phyloP scores from a whole-genome alignment of 2,113 vertebrate species.

The Etheostoma cragini region DNA sequence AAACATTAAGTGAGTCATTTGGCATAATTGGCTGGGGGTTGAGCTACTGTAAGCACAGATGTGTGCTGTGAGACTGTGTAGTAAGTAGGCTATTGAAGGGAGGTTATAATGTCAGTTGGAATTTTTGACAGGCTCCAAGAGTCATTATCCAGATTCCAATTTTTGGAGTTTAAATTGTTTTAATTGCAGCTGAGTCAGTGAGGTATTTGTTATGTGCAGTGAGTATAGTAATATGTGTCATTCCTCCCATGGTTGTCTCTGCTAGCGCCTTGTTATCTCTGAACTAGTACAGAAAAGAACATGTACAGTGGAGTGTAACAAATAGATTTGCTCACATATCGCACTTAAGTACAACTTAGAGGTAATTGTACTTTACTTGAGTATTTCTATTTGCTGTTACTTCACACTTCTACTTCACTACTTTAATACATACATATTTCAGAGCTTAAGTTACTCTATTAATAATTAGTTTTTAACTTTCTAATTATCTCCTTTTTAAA shows the following conservation, averaged over 20 bases:
- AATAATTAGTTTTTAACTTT: not conserved
- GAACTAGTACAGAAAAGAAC: not conserved
- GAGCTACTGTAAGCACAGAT: conserved; percentile 60
- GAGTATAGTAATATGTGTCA: conserved; percentile 25
- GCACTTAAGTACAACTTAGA: not conserved
- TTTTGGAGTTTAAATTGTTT: conserved; percentile 12
- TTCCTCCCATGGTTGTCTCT: conserved; percentile 5
- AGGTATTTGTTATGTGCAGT: conserved; percentile 20
- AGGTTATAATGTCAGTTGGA: conserved; percentile 15
- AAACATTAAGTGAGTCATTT: conserved; percentile 65
- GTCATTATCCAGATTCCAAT: conserved; percentile 26
- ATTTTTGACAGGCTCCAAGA: conserved; percentile 17
- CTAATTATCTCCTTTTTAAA: not conserved
- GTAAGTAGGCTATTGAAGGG: conserved; percentile 24
- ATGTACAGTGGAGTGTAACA: not conserved
- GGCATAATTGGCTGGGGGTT: conserved; percentile 57
- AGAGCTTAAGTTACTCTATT: not conserved
- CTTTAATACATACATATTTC: not conserved
- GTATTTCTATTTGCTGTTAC: not conserved
- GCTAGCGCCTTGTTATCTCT: not conserved
- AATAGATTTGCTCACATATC: not conserved
- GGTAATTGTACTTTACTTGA: not conserved
- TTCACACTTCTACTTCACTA: not conserved
- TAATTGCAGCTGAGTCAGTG: conserved; percentile 15
- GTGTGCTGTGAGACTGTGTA: conserved; percentile 20